Percentiles rank a stretch among this genome's conserved stretches.
Evolutionary conservation across 2,888 invertebrate genomes (phyloP).

Genomic region (Scaptomyza caliginosa): DNA sequence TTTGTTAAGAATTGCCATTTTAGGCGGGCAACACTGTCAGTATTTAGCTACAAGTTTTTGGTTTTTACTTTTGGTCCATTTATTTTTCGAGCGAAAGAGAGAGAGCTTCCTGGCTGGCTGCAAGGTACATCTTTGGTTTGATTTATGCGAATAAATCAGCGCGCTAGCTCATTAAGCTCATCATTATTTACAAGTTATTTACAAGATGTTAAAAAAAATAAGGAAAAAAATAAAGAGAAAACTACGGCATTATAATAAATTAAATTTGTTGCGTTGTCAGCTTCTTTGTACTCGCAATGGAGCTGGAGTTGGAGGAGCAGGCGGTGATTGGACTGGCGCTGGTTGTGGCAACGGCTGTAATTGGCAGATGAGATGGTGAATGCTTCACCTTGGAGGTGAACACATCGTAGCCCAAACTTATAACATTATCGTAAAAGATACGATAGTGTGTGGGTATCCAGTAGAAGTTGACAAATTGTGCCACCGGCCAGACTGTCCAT

Average conservation of each 20-base stretch:
- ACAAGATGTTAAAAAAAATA: constrained; percentile 13
- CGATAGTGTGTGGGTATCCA: constrained; percentile 92
- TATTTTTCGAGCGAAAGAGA: too few species aligned
- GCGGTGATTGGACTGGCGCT: constrained; percentile 1
- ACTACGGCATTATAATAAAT: neutral
- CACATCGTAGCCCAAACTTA: constrained; percentile 94
- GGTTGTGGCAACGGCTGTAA: constrained; percentile 18
- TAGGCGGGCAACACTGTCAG: constrained; percentile 1
- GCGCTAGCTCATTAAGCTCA: neutral
- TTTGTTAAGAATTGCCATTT: neutral
- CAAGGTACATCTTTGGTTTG: constrained; percentile 12
- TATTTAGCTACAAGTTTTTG: constrained; percentile 9
- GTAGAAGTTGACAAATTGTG: constrained; percentile 96
- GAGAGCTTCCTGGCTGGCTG: constrained; percentile 2
- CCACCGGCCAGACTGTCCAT: constrained; percentile 96
- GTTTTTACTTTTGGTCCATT: constrained; percentile 4
- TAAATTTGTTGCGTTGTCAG: constrained; percentile 20
- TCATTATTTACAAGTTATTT: constrained; percentile 23
- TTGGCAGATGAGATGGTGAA: constrained; percentile 54
- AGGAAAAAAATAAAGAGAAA: neutral
- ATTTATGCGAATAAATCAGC: neutral
- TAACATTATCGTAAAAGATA: constrained; percentile 93
- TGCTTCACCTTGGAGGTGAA: constrained; percentile 93
- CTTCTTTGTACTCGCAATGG: constrained; percentile 28
- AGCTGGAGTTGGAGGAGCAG: constrained; percentile 5